Conservation (phyloP, 2,888 invertebrate genomes). For the Pseudoips prasinana region DNA sequence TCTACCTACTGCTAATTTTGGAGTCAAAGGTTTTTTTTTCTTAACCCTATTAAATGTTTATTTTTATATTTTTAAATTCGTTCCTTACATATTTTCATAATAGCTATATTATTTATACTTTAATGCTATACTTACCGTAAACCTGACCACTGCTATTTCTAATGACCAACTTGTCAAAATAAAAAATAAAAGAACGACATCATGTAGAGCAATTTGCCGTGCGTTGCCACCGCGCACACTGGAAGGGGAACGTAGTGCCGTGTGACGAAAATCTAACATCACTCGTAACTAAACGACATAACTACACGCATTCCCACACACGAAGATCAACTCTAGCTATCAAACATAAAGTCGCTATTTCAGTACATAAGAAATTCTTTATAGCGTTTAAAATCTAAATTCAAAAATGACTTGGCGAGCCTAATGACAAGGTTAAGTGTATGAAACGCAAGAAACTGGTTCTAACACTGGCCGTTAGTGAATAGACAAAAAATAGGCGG, state of each 20-base stretch:
- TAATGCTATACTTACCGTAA: too few species aligned
- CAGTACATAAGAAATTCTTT: conserved; percentile 12
- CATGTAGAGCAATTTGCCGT: conserved; percentile 38
- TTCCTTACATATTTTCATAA: too few species aligned
- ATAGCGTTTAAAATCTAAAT: conserved; percentile 41
- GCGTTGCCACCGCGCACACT: conserved; percentile 38
- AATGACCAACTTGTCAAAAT: conserved; percentile 26
- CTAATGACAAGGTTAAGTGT: conserved; percentile 72
- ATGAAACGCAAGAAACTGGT: conserved; percentile 63
- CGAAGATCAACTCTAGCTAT: conserved; percentile 26
- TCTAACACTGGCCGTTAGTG: conserved; percentile 61
- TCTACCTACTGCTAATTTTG: too few species aligned
- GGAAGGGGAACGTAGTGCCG: conserved; percentile 44
- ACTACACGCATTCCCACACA: conserved; percentile 4
- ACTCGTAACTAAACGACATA: conserved; percentile 29
- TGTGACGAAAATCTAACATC: conserved; percentile 50
- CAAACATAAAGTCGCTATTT: conserved; percentile 24
- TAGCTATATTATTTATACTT: too few species aligned
- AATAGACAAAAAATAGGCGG: conserved; percentile 61
- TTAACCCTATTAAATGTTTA: too few species aligned
- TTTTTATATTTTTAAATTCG: too few species aligned
- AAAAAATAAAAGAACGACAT: conserved; percentile 19
- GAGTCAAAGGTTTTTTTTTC: too few species aligned
- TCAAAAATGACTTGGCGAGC: conserved; percentile 61
- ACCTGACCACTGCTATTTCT: conserved; percentile 17